phyloP scores from a whole-genome alignment of 2,888 invertebrate genomes.

The Xylota segnis region DNA sequence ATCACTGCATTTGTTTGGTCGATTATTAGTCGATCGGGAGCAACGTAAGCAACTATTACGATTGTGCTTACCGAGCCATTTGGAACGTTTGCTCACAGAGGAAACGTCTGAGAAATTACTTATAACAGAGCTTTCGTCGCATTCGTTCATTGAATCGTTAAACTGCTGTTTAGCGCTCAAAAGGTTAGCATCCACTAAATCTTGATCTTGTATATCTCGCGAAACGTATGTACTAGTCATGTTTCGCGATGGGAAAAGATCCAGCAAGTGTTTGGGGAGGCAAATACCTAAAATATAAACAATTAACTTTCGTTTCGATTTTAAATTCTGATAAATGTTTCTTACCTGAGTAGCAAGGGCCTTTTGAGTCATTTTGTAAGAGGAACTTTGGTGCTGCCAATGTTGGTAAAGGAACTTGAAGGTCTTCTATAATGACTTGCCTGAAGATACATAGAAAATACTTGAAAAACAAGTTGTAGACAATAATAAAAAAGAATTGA shows the following conservation, averaged over 20 bases:
- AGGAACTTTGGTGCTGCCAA: slow-evolving; percentile 82
- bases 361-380: slow-evolving; percentile 82
- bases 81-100: slow-evolving; percentile 83
- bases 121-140: slow-evolving; percentile 83
- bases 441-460: slow-evolving; percentile 71
- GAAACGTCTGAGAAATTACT: slow-evolving; percentile 85
- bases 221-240: slow-evolving; percentile 83
- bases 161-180: slow-evolving; percentile 81
- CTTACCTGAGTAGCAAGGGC: slow-evolving; percentile 83
- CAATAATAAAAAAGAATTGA: background rate
- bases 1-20: slow-evolving; percentile 79
- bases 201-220: slow-evolving; percentile 83
- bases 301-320: background rate
- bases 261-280: slow-evolving; percentile 84
- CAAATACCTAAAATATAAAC: slow-evolving; percentile 80
- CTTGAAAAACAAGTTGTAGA: background rate
- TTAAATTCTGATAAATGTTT: background rate
- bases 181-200: slow-evolving; percentile 82
- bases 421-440: slow-evolving; percentile 81
- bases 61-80: slow-evolving; percentile 83
- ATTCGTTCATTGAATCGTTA: slow-evolving; percentile 82
- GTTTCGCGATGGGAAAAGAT: slow-evolving; percentile 83
- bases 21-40: slow-evolving; percentile 81
- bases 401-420: slow-evolving; percentile 82
- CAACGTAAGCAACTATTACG: slow-evolving; percentile 83